Base-by-base conservation (phyloP, 2,797 vertebrate species). In the Macroramphosus scolopax region DNA sequence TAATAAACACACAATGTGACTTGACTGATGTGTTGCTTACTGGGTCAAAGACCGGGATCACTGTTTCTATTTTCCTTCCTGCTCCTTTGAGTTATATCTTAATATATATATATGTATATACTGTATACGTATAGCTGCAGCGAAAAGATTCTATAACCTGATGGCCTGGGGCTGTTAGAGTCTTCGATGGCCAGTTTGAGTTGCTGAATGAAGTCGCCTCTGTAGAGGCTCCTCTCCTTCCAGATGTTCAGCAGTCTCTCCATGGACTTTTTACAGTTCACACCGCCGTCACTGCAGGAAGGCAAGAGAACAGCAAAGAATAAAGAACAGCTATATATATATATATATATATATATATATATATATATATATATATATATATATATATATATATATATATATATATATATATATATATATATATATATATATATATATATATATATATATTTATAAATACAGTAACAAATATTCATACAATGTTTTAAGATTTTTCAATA, bases 231-330 rank as follows among this genome's bases (percentile, higher is more conserved):
- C 49, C 96, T 91, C 81, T 99, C 96, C 76, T 96, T 96, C 97
- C 97, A 99, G 90, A 99, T 99, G 83, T 93, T 96, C 62, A 99
- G 86, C 77, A 99, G 72, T 64, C 97, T 87, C 77, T 97, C 96
- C 93, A 99, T 91, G 77, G 91, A 94, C 78, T 93, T 97, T 88
- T 92, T 97, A 89, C 93, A 94, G 53, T 86, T 89, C 10, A 95
- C 94, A 1, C 97, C 97, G 63, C 91, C 92, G 54, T 97, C 96
- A 77, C 97, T 98, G 84, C 6, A 20, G 24, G 3, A 8, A 12
- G 33, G 32, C 26, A 60, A 15, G 2, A 44, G 17, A 40, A 7
- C 2, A 53, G 6, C 2, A 13, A 22, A 1, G 6, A 43, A n/a
- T 24, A 9, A 38, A 24, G 15, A 18, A 41, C 15, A 57, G 2